Evolutionary conservation across 1,140 invertebrate genomes (phyloP).

Genomic region (Chironomus striatipennis): DNA sequence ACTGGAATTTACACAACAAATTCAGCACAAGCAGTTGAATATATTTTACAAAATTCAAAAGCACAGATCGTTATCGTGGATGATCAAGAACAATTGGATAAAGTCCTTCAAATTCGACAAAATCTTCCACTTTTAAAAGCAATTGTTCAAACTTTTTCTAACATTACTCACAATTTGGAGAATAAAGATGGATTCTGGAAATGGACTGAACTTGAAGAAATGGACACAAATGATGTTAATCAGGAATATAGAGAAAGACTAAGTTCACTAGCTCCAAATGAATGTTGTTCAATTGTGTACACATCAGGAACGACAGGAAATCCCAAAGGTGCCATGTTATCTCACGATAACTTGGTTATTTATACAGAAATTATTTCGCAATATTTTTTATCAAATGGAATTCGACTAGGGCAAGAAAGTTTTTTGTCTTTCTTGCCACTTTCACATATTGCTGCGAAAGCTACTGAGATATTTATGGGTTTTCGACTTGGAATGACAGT

Average conservation of each 20-base stretch:
- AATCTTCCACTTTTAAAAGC: slow-evolving; percentile 69
- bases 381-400: slow-evolving; percentile 35
- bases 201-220: slow-evolving; percentile 71
- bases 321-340: slow-evolving; percentile 88
- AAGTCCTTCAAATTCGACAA: slow-evolving; percentile 64
- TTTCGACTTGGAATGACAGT: slow-evolving; percentile 52
- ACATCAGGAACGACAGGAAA: slow-evolving; percentile 87
- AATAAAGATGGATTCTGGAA: slow-evolving; percentile 33
- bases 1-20: slow-evolving; percentile 91
- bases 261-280: slow-evolving; percentile 67
- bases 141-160: slow-evolving; percentile 68
- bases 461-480: slow-evolving; percentile 68
- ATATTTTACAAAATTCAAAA: slow-evolving; percentile 61
- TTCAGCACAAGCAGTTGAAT: slow-evolving; percentile 70
- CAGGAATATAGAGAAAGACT: slow-evolving; percentile 58
- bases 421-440: slow-evolving; percentile 76
- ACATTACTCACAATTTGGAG: neutral
- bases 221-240: slow-evolving; percentile 63
- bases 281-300: slow-evolving; percentile 85
- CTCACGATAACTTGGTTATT: slow-evolving; percentile 75
- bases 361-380: neutral
- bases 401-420: slow-evolving; percentile 43
- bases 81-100: slow-evolving; percentile 78
- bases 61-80: slow-evolving; percentile 85
- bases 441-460: slow-evolving; percentile 82